Conservation (phyloP, 2,888 invertebrate species). For the Diarsia brunnea region DNA sequence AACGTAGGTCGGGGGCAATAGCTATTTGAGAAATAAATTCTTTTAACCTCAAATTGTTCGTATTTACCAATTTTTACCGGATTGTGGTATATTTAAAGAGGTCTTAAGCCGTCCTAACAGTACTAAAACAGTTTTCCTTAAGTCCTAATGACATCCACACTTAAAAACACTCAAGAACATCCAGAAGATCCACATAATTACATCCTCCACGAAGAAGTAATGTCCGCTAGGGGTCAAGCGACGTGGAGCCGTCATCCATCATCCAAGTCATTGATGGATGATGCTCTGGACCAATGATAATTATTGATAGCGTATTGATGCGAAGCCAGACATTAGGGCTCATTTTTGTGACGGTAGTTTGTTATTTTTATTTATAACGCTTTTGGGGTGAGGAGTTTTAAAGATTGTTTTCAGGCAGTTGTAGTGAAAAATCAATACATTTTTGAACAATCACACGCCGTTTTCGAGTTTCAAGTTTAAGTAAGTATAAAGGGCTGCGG, state of each 20-base stretch:
- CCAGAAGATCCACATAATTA: conserved; percentile 49
- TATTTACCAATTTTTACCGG: no score
- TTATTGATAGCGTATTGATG: conserved; percentile 61
- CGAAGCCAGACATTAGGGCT: conserved; percentile 29
- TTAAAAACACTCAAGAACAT: conserved; percentile 11
- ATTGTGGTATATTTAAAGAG: background rate
- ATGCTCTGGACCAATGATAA: conserved; percentile 48
- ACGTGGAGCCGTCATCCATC: conserved; percentile 64
- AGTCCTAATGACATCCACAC: conserved; percentile 8
- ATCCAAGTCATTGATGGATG: conserved; percentile 59
- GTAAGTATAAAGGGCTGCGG: no score
- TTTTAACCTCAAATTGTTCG: no score
- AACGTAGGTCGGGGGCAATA: no score
- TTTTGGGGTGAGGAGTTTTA: background rate
- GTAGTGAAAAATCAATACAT: background rate
- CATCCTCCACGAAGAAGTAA: conserved; percentile 44
- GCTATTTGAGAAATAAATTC: no score
- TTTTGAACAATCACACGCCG: no score
- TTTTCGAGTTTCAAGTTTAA: background rate
- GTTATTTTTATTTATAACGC: conserved; percentile 24
- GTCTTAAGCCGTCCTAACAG: background rate
- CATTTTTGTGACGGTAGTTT: conserved; percentile 32
- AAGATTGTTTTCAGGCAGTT: background rate
- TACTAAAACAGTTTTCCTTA: background rate
- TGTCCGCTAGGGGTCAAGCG: conserved; percentile 65